These are phyloP conservation scores for Lasius fuliginosus DNA, from an alignment of 2,888 invertebrate species.

Conservation along the genomic window DNA sequence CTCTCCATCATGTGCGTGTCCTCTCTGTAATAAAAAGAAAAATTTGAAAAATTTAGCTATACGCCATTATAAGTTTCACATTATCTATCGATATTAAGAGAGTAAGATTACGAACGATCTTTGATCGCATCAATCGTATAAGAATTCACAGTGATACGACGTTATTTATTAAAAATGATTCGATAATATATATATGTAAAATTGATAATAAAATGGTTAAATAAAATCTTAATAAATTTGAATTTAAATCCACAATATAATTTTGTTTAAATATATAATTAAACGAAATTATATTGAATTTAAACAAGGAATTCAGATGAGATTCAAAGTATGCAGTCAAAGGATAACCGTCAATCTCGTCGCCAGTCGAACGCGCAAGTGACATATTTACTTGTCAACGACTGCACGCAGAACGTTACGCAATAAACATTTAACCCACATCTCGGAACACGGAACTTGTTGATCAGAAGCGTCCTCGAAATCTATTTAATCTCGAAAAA, in stretches of 20 bases:
- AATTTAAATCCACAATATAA: not conserved
- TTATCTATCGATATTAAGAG: not conserved
- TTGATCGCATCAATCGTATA: not conserved
- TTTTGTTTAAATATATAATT: not conserved
- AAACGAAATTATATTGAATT: constrained; percentile 3
- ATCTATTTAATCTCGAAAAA: not conserved
- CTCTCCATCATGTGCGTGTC: constrained; percentile 82
- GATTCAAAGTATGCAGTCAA: constrained; percentile 6
- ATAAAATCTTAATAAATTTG: not conserved
- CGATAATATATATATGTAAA: not conserved
- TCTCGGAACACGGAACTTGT: constrained; percentile 48
- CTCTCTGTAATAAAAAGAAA: constrained; percentile 77
- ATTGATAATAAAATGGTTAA: not conserved
- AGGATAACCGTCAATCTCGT: constrained; percentile 42
- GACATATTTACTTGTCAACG: constrained; percentile 48
- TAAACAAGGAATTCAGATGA: not conserved
- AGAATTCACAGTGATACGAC: not conserved
- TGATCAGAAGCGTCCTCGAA: not conserved
- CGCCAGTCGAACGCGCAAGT: constrained; percentile 58
- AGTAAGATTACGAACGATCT: not conserved
- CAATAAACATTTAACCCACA: constrained; percentile 62
- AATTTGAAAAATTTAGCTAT: constrained; percentile 20
- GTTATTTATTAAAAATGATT: constrained; percentile 2
- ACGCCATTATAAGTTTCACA: not conserved
- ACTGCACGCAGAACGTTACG: constrained; percentile 62